phyloP scores from a whole-genome alignment of 2,888 invertebrate genomes.

The Eristalis pertinax region DNA sequence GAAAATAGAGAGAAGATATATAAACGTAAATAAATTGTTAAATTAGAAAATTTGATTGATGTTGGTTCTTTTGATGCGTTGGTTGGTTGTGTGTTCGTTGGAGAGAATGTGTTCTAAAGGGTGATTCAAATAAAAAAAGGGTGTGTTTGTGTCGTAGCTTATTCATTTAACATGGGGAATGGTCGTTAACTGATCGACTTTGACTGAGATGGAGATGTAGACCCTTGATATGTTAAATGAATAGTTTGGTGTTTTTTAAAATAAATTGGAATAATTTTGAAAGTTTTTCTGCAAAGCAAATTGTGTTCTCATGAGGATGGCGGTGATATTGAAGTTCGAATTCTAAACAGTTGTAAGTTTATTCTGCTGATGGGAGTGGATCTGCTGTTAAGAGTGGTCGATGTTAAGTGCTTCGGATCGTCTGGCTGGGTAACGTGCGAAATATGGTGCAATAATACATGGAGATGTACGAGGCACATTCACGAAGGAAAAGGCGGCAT shows the following conservation, averaged over 20 bases:
- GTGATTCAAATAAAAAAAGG: conserved; percentile 16
- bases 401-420: not conserved
- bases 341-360: not conserved
- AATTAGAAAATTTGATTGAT: conserved; percentile 35
- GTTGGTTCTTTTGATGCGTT: conserved; percentile 9
- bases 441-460: too few relatives aligned
- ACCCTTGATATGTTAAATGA: not conserved
- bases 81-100: conserved; percentile 14
- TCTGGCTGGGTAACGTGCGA: too few relatives aligned
- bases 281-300: conserved; percentile 47
- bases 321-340: not conserved
- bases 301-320: conserved; percentile 45
- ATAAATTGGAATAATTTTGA: conserved; percentile 8
- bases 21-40: conserved; percentile 63
- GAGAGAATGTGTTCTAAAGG: conserved; percentile 22
- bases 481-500: too few relatives aligned
- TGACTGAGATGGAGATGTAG: too few relatives aligned
- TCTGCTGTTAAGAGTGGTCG: not conserved
- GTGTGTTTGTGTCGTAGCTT: not conserved
- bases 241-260: not conserved
- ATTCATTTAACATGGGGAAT: not conserved
- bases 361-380: not conserved
- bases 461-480: too few relatives aligned
- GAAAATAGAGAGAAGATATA: conserved; percentile 69
- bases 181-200: not conserved